Percentiles rank a stretch among this genome's conserved stretches.
Conservation (phyloP, 2,797 vertebrate genomes). For the Epinephelus malabaricus region DNA sequence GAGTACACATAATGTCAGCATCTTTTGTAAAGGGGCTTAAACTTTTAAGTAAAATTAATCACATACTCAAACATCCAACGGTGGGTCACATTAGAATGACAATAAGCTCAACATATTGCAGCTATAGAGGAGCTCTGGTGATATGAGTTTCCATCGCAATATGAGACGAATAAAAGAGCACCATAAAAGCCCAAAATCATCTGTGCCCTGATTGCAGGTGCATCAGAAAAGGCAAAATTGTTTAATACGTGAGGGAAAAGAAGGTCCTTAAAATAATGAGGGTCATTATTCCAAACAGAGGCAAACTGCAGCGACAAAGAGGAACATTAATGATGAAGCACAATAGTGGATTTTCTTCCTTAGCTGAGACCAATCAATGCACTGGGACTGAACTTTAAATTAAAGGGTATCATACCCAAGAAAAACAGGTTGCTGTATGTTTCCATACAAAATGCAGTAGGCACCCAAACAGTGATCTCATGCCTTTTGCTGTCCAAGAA, state of each 20-base stretch:
- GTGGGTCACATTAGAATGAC: not conserved
- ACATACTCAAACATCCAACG: conserved; percentile 17
- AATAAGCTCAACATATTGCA: not conserved
- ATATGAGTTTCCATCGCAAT: not conserved
- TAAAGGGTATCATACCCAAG: too few species aligned
- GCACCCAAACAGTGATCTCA: too few species aligned
- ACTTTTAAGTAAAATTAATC: not conserved
- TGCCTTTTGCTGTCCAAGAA: too few species aligned
- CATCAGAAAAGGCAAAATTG: conserved; percentile 14
- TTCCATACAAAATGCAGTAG: too few species aligned
- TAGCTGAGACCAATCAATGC: not conserved
- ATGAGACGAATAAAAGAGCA: conserved; percentile 20
- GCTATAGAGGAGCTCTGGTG: not conserved
- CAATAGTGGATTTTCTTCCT: not conserved
- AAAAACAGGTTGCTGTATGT: too few species aligned
- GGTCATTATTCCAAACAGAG: conserved; percentile 28
- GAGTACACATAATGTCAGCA: not conserved
- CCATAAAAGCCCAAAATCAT: not conserved
- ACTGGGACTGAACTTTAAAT: too few species aligned
- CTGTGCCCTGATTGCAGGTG: conserved; percentile 10
- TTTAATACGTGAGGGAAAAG: not conserved
- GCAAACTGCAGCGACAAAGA: conserved; percentile 4
- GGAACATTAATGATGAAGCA: not conserved
- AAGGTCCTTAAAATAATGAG: conserved; percentile 20
- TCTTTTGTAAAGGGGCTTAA: not conserved